Percentiles rank a stretch among this genome's conserved stretches.
Evolutionary conservation across 2,888 invertebrate species (phyloP).

Genomic region (Ferdinandea cuprea): DNA sequence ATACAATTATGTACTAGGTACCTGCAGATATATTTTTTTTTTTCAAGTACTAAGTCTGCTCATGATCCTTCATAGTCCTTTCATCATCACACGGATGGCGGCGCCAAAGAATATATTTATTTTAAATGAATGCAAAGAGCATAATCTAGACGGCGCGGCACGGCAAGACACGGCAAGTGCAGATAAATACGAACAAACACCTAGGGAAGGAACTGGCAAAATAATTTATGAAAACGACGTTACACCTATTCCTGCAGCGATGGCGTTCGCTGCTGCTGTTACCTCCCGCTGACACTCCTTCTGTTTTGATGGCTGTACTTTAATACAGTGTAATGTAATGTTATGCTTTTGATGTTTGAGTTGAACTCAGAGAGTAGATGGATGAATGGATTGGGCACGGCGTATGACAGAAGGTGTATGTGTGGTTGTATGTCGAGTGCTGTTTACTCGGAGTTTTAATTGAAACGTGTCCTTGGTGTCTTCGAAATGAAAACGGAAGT

Average conservation of each 20-base stretch:
- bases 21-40: conserved; percentile 7
- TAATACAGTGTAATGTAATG: conserved; percentile 13
- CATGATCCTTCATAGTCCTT: neutral
- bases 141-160: conserved; percentile 14
- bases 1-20: too few species aligned
- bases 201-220: neutral
- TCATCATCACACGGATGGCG: neutral
- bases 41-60: neutral
- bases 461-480: conserved; percentile 33
- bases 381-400: too few species aligned
- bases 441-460: conserved; percentile 41
- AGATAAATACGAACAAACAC: conserved; percentile 27
- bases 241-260: neutral
- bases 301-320: neutral
- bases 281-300: neutral
- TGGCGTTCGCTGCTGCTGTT: neutral
- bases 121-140: conserved; percentile 6
- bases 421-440: neutral
- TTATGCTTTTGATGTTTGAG: conserved; percentile 32
- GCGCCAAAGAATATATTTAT: neutral
- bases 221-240: conserved; percentile 34
- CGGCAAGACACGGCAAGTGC: neutral
- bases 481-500: conserved; percentile 29
- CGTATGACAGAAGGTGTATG: neutral
- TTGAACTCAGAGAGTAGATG: conserved; percentile 3